phyloP scores from a whole-genome alignment of 2,113 vertebrate species.

The Sylvia atricapilla region DNA sequence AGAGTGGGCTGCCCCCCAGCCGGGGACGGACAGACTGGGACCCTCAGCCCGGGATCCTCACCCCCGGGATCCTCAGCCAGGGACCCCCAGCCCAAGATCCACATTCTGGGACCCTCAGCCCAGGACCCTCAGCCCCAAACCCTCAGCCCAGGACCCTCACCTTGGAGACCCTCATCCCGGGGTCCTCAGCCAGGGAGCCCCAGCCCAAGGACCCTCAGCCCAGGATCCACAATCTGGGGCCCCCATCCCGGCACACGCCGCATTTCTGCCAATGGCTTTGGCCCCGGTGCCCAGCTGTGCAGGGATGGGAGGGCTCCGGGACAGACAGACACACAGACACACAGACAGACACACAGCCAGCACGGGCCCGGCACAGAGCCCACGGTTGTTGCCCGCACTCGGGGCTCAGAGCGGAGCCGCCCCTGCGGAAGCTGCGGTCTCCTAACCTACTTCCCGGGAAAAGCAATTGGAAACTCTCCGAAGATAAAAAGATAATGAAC shows the following conservation, averaged over 20 bases:
- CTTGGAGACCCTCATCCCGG: rapidly evolving
- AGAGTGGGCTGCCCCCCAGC: background rate
- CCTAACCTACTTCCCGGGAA: background rate
- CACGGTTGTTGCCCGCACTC: rapidly evolving
- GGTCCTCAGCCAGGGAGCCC: too few species aligned
- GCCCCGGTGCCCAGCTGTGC: background rate
- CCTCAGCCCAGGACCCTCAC: background rate
- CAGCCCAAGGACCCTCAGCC: too few species aligned
- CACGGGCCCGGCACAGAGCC: background rate
- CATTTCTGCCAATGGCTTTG: background rate
- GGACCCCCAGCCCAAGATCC: rapidly evolving
- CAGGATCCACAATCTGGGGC: too few species aligned
- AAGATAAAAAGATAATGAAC: constrained; percentile 29
- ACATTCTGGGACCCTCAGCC: background rate
- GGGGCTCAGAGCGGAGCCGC: background rate
- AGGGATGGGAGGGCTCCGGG: background rate
- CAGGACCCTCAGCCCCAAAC: rapidly evolving
- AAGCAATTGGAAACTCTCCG: background rate
- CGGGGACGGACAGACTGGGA: background rate
- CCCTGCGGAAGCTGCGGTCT: background rate
- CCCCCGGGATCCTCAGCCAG: rapidly evolving
- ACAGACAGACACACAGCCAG: background rate
- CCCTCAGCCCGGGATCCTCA: background rate
- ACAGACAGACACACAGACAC: background rate
- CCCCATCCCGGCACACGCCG: rapidly evolving